These are phyloP conservation scores for Taurulus bubalis DNA, from an alignment of 2,113 vertebrate species.

Conservation along the genomic window DNA sequence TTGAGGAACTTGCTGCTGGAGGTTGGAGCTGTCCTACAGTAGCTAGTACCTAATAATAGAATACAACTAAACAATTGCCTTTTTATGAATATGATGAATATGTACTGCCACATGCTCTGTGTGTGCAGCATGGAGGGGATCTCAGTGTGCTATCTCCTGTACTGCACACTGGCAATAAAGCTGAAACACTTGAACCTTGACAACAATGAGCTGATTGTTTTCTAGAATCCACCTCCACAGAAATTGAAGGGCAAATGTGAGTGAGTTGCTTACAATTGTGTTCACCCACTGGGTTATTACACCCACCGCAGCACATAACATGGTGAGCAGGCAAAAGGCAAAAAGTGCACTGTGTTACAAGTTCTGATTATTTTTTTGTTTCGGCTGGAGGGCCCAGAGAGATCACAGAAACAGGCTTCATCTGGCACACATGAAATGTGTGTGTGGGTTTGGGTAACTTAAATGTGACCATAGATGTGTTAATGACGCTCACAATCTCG, in stretches of 20 bases:
- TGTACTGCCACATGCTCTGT: no score
- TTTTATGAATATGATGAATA: no score
- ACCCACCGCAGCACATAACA: not conserved
- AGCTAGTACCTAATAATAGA: no score
- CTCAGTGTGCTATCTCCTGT: not conserved
- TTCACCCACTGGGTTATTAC: not conserved
- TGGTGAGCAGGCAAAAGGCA: not conserved
- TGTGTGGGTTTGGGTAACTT: no score
- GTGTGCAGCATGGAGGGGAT: not conserved
- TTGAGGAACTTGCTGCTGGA: not conserved
- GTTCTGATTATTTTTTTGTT: no score
- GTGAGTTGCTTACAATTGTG: not conserved
- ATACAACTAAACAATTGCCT: no score
- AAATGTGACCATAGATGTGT: no score
- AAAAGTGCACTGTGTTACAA: not conserved
- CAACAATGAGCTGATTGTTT: slow-evolving; percentile 20
- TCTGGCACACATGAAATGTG: no score
- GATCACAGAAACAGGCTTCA: no score
- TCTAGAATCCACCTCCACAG: slow-evolving; percentile 7
- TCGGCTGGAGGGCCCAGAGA: no score
- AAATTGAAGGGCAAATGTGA: not conserved
- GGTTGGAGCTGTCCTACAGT: not conserved
- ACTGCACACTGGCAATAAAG: not conserved
- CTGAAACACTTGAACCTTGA: not conserved
- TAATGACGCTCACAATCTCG: no score